Conservation (phyloP, 92 coral and sea anemone genomes). For the Palythoa grandiflora region DNA sequence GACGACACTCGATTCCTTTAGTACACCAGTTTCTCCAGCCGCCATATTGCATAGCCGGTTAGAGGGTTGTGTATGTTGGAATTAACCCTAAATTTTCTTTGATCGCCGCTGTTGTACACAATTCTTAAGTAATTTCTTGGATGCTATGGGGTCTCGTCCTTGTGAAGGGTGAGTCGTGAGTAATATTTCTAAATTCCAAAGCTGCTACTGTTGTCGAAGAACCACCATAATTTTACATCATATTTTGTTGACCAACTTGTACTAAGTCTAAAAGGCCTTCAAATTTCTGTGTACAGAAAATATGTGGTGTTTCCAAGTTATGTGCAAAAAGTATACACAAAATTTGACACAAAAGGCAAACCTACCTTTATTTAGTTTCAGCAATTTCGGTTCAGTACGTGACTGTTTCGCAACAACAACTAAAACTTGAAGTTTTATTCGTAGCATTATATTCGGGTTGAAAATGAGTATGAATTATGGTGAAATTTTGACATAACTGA, state of each 20-base stretch:
- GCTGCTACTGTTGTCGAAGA: background rate
- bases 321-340: background rate
- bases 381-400: constrained; percentile 12
- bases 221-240: background rate
- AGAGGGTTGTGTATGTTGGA: constrained; percentile 13
- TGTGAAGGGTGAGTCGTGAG: constrained; percentile 26
- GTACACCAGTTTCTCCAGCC: constrained; percentile 7
- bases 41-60: constrained; percentile 45
- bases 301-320: background rate
- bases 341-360: background rate
- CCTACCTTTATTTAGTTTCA: background rate
- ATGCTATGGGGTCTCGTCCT: constrained; percentile 42
- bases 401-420: constrained; percentile 21
- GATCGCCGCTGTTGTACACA: constrained; percentile 21
- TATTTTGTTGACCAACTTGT: background rate
- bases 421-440: background rate
- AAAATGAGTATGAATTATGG: background rate
- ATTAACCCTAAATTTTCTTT: constrained; percentile 5
- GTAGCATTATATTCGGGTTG: background rate
- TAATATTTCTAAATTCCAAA: background rate
- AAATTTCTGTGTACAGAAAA: background rate
- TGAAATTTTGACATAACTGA: background rate
- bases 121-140: constrained; percentile 4
- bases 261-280: background rate
- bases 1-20: constrained; percentile 63